phyloP scores from a whole-genome alignment of 2,888 invertebrate species.

The Hipparchia sbordonii region DNA sequence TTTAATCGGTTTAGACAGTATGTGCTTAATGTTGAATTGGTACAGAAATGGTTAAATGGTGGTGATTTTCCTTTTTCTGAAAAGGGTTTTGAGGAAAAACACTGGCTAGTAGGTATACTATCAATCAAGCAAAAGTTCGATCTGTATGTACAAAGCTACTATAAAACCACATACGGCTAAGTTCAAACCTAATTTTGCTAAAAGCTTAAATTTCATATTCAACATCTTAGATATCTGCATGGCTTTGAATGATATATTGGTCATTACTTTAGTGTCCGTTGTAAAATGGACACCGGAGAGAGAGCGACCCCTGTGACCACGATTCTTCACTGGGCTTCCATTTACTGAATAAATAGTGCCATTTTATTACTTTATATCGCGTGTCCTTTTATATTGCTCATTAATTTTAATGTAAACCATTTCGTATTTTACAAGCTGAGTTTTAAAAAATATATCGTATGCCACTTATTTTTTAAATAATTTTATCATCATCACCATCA shows the following conservation, averaged over 20 bases:
- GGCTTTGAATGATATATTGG: constrained; percentile 51
- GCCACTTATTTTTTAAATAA: too few relatives aligned
- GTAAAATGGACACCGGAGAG: constrained; percentile 60
- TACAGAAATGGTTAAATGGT: neutral
- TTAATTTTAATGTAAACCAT: constrained; percentile 24
- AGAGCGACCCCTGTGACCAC: constrained; percentile 50
- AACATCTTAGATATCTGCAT: constrained; percentile 38
- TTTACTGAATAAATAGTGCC: constrained; percentile 65
- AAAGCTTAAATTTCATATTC: constrained; percentile 28
- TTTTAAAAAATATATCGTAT: too few relatives aligned
- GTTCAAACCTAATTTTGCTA: constrained; percentile 13
- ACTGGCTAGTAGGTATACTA: neutral
- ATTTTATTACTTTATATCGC: constrained; percentile 47
- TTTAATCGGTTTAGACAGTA: neutral
- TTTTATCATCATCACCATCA: too few relatives aligned
- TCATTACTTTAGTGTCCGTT: constrained; percentile 57
- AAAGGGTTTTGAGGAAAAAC: neutral
- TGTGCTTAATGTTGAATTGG: neutral
- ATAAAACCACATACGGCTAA: neutral
- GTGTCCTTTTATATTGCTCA: constrained; percentile 29
- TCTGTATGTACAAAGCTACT: neutral
- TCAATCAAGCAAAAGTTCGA: neutral
- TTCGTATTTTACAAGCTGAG: neutral
- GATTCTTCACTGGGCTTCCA: constrained; percentile 59
- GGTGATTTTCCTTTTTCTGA: neutral